Percentiles rank a stretch among this genome's conserved stretches.
phyloP scores from a whole-genome alignment of 2,888 invertebrate species.

The Acheta domesticus region DNA sequence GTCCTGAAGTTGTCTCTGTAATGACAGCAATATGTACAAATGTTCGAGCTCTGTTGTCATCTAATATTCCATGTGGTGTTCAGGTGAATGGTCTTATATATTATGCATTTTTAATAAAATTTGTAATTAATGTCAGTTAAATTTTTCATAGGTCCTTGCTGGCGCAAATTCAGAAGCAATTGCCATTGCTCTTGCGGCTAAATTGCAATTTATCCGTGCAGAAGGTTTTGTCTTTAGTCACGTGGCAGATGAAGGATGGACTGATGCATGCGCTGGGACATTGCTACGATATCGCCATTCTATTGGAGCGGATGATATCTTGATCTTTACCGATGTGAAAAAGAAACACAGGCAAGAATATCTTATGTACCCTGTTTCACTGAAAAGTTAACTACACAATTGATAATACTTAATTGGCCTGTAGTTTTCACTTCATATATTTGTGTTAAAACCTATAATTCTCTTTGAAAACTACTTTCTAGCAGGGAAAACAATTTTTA shows the following conservation, averaged over 20 bases:
- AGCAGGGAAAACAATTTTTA: no score
- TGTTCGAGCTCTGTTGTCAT: conserved; percentile 54
- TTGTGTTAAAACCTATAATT: no score
- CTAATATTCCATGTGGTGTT: conserved; percentile 56
- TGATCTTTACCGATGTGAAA: conserved; percentile 75
- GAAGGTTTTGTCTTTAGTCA: conserved; percentile 78
- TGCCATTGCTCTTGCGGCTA: conserved; percentile 67
- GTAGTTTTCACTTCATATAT: no score
- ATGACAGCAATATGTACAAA: conserved; percentile 64
- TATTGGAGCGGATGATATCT: conserved; percentile 65
- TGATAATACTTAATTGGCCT: no score
- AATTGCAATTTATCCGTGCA: conserved; percentile 68
- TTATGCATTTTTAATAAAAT: conserved; percentile 25
- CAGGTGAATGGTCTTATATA: conserved; percentile 50
- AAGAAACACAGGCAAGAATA: conserved; percentile 67
- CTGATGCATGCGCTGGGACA: conserved; percentile 69
- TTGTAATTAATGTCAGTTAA: not conserved
- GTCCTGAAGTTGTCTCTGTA: conserved; percentile 64
- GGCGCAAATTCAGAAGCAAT: conserved; percentile 71
- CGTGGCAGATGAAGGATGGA: conserved; percentile 77
- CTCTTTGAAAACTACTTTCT: no score
- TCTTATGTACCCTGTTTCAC: conserved; percentile 40
- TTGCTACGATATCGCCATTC: conserved; percentile 65
- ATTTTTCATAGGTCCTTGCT: conserved; percentile 61
- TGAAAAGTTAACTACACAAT: not conserved